phyloP scores from a whole-genome alignment of 2,888 invertebrate genomes.

The Litoditis marina region DNA sequence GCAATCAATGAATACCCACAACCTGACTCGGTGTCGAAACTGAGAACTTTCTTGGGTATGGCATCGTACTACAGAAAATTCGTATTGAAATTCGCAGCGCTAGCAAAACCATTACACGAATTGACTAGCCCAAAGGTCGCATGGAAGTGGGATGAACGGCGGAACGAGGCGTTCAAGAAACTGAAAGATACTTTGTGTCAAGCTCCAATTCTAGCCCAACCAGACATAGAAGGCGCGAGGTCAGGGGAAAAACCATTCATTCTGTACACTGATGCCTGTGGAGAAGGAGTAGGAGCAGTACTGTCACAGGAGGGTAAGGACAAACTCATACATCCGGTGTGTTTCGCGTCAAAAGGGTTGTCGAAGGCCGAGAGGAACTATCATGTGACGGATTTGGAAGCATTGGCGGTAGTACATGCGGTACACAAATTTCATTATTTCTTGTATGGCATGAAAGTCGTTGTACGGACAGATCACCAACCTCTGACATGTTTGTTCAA shows the following conservation, averaged over 20 bases:
- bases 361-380: constrained; percentile 25
- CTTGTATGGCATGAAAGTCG: constrained; percentile 17
- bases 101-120: constrained; percentile 27
- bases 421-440: constrained; percentile 19
- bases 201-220: constrained; percentile 29
- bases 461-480: constrained; percentile 26
- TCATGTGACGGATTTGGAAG: constrained; percentile 30
- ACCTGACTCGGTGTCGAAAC: constrained; percentile 18
- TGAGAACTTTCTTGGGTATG: constrained; percentile 39
- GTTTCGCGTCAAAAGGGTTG: constrained; percentile 23
- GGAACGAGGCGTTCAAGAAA: constrained; percentile 23
- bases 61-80: constrained; percentile 38
- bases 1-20: constrained; percentile 10
- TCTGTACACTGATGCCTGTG: constrained; percentile 36
- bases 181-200: constrained; percentile 22
- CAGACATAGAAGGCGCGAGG: constrained; percentile 32
- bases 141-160: constrained; percentile 24
- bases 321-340: constrained; percentile 24
- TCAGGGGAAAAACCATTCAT: constrained; percentile 22
- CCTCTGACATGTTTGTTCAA: constrained; percentile 17
- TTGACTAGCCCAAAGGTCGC: constrained; percentile 19
- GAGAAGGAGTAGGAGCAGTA: constrained; percentile 31
- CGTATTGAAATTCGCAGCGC: constrained; percentile 24
- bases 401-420: constrained; percentile 24
- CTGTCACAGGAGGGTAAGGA: constrained; percentile 25